Conservation (phyloP, 2,113 vertebrate genomes). For the Callipepla squamata region DNA sequence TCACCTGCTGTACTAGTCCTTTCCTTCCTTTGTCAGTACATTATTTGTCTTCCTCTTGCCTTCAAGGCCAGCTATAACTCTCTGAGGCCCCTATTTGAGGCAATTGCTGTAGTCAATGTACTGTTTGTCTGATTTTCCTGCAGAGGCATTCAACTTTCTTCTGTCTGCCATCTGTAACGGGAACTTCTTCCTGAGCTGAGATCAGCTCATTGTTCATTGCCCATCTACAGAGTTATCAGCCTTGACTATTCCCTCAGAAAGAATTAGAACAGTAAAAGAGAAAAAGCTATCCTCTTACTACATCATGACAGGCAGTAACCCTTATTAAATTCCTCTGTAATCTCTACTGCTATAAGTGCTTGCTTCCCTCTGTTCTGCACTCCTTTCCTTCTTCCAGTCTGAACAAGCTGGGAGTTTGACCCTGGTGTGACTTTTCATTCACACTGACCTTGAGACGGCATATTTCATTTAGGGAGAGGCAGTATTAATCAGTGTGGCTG, state of each 20-base stretch:
- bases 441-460: constrained; percentile 16
- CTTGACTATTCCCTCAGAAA: neutral
- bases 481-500: constrained; percentile 42
- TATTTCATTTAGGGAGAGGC: constrained; percentile 48
- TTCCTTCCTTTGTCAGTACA: neutral
- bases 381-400: neutral
- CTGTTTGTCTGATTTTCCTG: neutral
- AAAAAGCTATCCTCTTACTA: neutral
- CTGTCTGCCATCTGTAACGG: neutral
- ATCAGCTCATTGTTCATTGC: neutral
- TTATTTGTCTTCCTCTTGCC: neutral
- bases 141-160: neutral
- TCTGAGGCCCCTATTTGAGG: neutral
- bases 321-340: neutral
- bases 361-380: neutral
- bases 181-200: neutral
- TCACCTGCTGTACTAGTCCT: neutral
- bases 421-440: neutral
- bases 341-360: neutral
- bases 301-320: neutral
- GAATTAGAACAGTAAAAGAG: neutral
- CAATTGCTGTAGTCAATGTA: neutral
- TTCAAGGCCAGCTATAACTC: neutral
- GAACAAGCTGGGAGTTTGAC: neutral
- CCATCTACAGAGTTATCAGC: neutral